Percentiles rank a stretch among this genome's conserved stretches.
These are phyloP conservation scores for Drosophila malerkotliana DNA, from an alignment of 1,140 invertebrate species.

Conservation along the genomic window DNA sequence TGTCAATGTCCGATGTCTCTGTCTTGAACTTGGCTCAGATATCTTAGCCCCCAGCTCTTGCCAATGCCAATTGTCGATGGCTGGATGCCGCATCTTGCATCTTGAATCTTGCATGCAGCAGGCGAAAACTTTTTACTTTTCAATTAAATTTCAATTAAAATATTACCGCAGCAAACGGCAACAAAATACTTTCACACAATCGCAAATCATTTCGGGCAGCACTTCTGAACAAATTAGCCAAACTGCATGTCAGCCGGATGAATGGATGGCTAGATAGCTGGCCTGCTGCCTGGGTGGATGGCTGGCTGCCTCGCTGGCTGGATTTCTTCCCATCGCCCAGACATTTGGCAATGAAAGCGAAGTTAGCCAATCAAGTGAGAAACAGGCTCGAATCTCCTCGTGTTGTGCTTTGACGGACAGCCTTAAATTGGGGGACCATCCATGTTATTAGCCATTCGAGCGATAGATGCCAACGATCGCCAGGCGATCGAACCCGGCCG, in stretches of 20 bases:
- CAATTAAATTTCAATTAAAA: conserved; percentile 81
- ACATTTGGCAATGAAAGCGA: conserved; percentile 73
- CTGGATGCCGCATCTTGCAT: conserved; percentile 3
- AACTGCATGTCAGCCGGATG: conserved; percentile 53
- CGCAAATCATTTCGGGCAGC: conserved; percentile 75
- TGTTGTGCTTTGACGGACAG: conserved; percentile 56
- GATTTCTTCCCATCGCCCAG: conserved; percentile 8
- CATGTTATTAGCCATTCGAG: conserved; percentile 50
- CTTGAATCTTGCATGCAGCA: conserved; percentile 19
- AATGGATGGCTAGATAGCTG: background rate
- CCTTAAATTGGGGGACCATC: conserved; percentile 52
- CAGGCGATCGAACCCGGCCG: conserved; percentile 17
- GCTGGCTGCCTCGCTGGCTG: conserved; percentile 1
- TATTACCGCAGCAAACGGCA: conserved; percentile 49
- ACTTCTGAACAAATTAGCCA: conserved; percentile 77
- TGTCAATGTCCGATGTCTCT: conserved; percentile 44
- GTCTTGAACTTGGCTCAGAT: conserved; percentile 57
- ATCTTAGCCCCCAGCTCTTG: conserved; percentile 54
- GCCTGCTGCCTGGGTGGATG: background rate
- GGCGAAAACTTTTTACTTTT: conserved; percentile 68
- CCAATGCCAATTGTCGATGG: conserved; percentile 6
- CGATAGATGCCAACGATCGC: conserved; percentile 52
- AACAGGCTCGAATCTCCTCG: conserved; percentile 48
- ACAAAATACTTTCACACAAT: conserved; percentile 74
- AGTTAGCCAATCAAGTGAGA: conserved; percentile 61